A percentile compares a stretch with the other conserved stretches of the same genome.
Evolutionary conservation across 2,797 vertebrate species (phyloP).

Genomic region (Lacerta bilineata): DNA sequence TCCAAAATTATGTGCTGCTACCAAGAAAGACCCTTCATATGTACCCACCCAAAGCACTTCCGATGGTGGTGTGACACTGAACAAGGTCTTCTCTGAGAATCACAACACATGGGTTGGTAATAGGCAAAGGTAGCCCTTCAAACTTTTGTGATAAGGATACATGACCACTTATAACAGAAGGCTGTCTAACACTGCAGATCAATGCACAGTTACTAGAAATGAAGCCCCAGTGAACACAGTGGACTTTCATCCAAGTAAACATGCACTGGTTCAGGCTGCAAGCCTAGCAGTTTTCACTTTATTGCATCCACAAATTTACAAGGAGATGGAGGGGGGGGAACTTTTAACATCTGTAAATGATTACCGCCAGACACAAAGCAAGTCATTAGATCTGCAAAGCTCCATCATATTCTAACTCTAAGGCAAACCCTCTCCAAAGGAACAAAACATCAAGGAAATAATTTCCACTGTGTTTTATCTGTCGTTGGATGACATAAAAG

Average conservation of each 20-base stretch:
- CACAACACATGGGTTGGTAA: not conserved
- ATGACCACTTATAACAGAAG: slow-evolving; percentile 1
- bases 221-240: not conserved
- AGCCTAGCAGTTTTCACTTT: not conserved
- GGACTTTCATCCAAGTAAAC: not conserved
- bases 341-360: slow-evolving; percentile 1
- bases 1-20: not conserved
- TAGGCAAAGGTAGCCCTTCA: not conserved
- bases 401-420: not conserved
- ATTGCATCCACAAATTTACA: not conserved
- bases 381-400: not conserved
- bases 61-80: not conserved
- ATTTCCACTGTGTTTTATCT: not conserved
- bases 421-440: not conserved
- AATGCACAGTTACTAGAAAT: not conserved
- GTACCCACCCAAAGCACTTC: not conserved
- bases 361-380: not conserved
- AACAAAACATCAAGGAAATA: not conserved
- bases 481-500: not conserved
- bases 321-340: not conserved
- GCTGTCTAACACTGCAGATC: not conserved
- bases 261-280: not conserved
- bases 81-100: not conserved
- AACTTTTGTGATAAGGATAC: not conserved
- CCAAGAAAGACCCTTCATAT: too few relatives aligned